Evolutionary conservation across 2,113 vertebrate genomes (phyloP).

Genomic region (Aix galericulata): DNA sequence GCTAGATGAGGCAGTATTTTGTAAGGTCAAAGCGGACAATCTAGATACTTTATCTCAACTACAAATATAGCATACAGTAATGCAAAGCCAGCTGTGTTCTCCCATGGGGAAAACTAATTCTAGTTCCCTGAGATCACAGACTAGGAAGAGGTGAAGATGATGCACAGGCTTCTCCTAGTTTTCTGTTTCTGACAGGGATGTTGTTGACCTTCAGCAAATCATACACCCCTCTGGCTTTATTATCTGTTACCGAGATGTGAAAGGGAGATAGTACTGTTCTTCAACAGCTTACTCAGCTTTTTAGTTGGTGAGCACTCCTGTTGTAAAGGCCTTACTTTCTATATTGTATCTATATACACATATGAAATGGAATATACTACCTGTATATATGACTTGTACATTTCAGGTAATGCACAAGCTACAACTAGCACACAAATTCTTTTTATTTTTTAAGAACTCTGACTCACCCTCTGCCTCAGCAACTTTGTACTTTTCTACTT

Average conservation of each 20-base stretch:
- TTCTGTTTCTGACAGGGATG: background rate
- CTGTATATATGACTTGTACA: background rate
- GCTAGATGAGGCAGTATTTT: background rate
- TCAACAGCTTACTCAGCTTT: background rate
- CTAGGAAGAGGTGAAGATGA: background rate
- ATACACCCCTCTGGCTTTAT: background rate
- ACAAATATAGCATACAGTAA: fast-evolving
- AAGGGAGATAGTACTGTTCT: background rate
- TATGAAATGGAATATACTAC: background rate
- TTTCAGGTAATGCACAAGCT: background rate
- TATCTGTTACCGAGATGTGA: background rate
- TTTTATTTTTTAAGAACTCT: background rate
- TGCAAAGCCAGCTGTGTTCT: background rate
- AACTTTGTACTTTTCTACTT: background rate
- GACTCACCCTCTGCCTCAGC: background rate
- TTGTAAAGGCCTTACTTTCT: background rate
- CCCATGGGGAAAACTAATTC: background rate
- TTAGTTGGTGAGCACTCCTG: background rate
- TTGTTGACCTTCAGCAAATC: background rate
- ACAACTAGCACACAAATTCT: background rate
- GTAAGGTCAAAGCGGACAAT: background rate
- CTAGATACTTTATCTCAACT: background rate
- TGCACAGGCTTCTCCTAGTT: fast-evolving
- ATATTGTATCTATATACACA: background rate
- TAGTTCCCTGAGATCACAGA: background rate